Evolutionary conservation across 2,113 vertebrate genomes (phyloP), one percentile per base, ranked within the genome.

Genomic region (Aramus guarauna): DNA sequence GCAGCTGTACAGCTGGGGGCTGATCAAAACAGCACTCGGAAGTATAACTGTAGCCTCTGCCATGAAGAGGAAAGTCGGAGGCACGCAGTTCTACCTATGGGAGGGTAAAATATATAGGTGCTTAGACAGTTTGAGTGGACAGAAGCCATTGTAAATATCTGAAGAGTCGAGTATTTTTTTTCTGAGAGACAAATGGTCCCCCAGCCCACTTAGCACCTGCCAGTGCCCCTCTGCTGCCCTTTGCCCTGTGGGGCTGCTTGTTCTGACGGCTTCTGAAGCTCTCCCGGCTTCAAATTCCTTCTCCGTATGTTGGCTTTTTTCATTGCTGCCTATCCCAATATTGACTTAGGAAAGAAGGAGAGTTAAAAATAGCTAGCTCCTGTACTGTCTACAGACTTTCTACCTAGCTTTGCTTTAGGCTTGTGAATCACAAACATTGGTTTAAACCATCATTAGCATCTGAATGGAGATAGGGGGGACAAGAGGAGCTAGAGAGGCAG

Each of bases 201-300:
- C 39, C 72, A 92, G 77, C 68, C 86, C 69, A 88, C 60, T 96
- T 94, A 97, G 91, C 97, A 96, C 96, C 97, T 97, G 96, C 83
- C 78, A 39, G 45, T 87, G 91, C 79, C 75, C 59, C 69, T 95
- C 52, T 3, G 5, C 62, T 96, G 94, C 93, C 94, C 95, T 97
- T 97, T 96, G 93, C 86, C 93, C 92, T 50, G 58, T 67, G 59
- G 69, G 39, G 26, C 62, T 95, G 79, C 92, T 92, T 85, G 55
- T 71, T 88, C 92, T 94, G 84, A 87, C 4, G 0, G 84, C 78
- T 97, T 95, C 94, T 93, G 81, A 94, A 89, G 82, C 52, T 71
- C 69, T 76, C 87, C 50, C 7, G 2, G 53, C 88, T 94, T 87
- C 81, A 96, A 92, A 96, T 93, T 89, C 94, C 72, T 97, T 95